phyloP scores from a whole-genome alignment of 2,888 invertebrate genomes.

The Mantis religiosa region DNA sequence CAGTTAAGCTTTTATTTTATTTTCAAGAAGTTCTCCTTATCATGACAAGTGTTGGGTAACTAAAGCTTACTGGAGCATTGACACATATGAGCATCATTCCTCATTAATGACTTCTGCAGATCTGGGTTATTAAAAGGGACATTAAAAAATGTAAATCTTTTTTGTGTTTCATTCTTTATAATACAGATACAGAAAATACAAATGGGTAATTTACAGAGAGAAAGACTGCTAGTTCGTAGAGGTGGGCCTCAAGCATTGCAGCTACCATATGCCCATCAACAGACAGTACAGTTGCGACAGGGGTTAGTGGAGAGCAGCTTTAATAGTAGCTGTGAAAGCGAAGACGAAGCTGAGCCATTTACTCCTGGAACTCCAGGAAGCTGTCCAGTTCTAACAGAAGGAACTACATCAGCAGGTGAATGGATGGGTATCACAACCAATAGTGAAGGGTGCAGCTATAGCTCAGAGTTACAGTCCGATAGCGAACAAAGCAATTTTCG shows the following conservation, averaged over 20 bases:
- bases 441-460: conserved; percentile 81
- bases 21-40: no score
- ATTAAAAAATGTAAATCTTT: no score
- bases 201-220: background rate
- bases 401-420: conserved; percentile 65
- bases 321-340: conserved; percentile 50
- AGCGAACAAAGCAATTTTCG: conserved; percentile 46
- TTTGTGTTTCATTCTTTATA: no score
- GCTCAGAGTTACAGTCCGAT: conserved; percentile 68
- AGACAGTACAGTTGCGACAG: background rate
- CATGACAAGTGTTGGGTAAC: no score
- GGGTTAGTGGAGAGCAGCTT: conserved; percentile 36
- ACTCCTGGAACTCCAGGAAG: conserved; percentile 53
- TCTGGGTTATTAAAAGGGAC: no score
- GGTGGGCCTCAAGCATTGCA: conserved; percentile 31
- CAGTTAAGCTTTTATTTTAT: no score
- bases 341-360: conserved; percentile 57
- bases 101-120: no score
- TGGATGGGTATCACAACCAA: conserved; percentile 88
- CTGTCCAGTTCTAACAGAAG: conserved; percentile 50
- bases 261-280: conserved; percentile 24
- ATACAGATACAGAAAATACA: background rate
- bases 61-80: no score
- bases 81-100: no score
- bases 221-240: conserved; percentile 31